Evolutionary conservation across 1,140 invertebrate genomes (phyloP).

Genomic region (Caenorhabditis remanei): DNA sequence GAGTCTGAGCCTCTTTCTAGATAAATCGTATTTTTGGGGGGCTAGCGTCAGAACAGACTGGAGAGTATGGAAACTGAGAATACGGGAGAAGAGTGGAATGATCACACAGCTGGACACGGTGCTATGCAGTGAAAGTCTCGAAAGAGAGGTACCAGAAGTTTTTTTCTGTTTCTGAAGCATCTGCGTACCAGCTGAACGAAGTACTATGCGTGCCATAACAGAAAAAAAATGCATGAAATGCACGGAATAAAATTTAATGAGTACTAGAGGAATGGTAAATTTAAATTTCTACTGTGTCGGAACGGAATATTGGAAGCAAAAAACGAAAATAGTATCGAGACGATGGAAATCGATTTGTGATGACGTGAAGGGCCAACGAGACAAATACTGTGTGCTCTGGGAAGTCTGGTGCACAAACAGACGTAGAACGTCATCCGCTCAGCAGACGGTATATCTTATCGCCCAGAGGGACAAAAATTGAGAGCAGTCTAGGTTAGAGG

Average conservation of each 20-base stretch:
- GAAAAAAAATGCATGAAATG: not conserved
- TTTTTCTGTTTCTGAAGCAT: not conserved
- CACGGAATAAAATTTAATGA: not conserved
- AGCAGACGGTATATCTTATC: not conserved
- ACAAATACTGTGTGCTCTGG: not conserved
- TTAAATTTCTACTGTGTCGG: too few species aligned
- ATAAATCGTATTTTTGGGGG: conserved; percentile 4
- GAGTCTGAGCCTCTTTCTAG: not conserved
- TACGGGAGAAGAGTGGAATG: not conserved
- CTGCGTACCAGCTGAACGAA: not conserved
- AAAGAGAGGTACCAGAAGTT: too few species aligned
- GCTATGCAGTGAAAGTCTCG: not conserved
- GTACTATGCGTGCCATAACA: not conserved
- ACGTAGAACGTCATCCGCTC: not conserved
- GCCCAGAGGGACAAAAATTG: too few species aligned
- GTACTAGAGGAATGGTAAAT: not conserved
- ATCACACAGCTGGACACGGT: not conserved
- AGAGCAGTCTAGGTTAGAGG: not conserved
- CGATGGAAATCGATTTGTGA: not conserved
- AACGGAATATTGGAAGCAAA: too few species aligned
- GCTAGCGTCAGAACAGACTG: too few species aligned
- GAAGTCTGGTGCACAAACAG: conserved; percentile 42
- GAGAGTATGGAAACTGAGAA: not conserved
- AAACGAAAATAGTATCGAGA: not conserved
- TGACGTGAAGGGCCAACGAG: not conserved